phyloP scores from a whole-genome alignment of 2,797 vertebrate genomes.

The Chlorospingus semifuscus region DNA sequence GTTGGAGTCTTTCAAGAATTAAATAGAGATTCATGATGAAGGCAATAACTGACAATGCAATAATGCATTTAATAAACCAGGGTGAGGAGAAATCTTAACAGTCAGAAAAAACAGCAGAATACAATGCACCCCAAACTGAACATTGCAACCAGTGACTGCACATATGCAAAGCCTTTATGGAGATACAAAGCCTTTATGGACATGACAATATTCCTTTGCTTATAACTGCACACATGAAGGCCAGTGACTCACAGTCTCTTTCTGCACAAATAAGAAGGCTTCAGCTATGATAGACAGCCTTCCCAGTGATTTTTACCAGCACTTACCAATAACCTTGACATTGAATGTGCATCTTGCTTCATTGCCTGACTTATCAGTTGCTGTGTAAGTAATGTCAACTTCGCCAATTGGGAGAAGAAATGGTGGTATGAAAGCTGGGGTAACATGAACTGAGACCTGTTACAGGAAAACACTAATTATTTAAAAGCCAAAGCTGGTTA shows the following conservation, averaged over 20 bases:
- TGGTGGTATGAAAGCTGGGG: conserved; percentile 89
- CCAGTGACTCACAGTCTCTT: background rate
- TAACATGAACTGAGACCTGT: conserved; percentile 87
- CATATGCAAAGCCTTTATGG: background rate
- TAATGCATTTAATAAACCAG: background rate
- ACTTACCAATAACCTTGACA: conserved; percentile 91
- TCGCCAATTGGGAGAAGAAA: conserved; percentile 90
- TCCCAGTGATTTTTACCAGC: background rate
- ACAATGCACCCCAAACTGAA: background rate
- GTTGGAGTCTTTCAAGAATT: background rate
- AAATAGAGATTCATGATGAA: background rate
- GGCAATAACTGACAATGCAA: background rate
- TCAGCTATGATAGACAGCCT: background rate
- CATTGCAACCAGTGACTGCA: background rate
- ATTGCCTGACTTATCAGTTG: conserved; percentile 84
- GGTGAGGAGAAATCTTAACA: background rate
- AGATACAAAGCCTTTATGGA: background rate
- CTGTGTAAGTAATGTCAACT: conserved; percentile 86
- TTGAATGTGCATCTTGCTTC: conserved; percentile 91
- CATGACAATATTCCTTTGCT: background rate
- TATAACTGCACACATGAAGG: background rate
- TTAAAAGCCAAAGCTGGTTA: background rate
- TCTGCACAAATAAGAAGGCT: background rate
- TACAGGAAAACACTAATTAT: conserved; percentile 11
- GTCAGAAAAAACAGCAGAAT: background rate